A percentile compares a stretch with the other conserved stretches of the same genome.
phyloP scores from a whole-genome alignment of 2,113 vertebrate genomes.

The Melanocharis versteri region DNA sequence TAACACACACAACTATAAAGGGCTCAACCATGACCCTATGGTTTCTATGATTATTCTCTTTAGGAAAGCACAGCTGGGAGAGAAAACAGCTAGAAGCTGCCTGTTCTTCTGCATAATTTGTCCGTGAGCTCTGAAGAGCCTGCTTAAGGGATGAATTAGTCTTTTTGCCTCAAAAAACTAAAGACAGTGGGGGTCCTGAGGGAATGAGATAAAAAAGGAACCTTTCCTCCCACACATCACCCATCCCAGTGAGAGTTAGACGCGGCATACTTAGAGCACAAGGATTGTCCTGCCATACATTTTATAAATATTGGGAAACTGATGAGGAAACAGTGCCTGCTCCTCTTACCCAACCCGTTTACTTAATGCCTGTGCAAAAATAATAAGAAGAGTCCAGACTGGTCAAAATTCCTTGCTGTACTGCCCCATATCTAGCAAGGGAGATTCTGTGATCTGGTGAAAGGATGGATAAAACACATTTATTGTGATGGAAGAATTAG shows the following conservation, averaged over 20 bases:
- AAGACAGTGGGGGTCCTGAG: neutral
- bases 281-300: neutral
- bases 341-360: neutral
- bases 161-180: neutral
- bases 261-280: fast-evolving
- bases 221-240: neutral
- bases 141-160: neutral
- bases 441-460: neutral
- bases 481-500: neutral
- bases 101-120: neutral
- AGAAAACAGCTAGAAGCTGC: neutral
- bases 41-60: neutral
- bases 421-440: neutral
- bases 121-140: neutral
- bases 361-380: neutral
- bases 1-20: neutral
- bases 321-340: neutral
- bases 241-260: neutral
- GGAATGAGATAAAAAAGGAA: neutral
- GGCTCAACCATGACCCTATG: neutral
- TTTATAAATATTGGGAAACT: neutral
- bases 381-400: neutral
- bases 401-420: neutral
- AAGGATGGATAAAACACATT: neutral
- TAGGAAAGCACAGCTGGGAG: neutral